phyloP scores from a whole-genome alignment of 2,113 vertebrate genomes.

The Pitta sordida region DNA sequence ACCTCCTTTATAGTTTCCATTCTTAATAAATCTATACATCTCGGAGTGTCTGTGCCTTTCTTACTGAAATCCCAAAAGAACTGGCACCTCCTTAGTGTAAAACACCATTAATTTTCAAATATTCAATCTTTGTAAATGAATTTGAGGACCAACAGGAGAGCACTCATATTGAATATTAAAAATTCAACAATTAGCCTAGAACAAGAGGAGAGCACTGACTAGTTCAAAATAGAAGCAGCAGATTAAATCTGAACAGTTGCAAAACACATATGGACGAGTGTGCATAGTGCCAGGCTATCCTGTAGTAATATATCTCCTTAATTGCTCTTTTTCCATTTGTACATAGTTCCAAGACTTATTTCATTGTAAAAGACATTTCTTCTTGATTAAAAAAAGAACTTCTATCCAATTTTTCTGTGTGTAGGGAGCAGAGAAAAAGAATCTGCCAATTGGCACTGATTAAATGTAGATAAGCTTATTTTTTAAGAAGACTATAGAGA shows the following conservation, averaged over 20 bases:
- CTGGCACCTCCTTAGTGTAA: background rate
- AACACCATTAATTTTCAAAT: background rate
- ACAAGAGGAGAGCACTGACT: background rate
- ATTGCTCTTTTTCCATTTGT: background rate
- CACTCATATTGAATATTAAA: background rate
- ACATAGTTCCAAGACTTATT: background rate
- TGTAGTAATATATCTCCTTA: background rate
- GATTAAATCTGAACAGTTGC: background rate
- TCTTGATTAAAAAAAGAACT: background rate
- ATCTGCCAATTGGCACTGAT: background rate
- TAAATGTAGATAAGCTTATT: background rate
- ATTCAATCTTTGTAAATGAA: too few species aligned
- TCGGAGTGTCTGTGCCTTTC: background rate
- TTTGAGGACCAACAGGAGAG: too few species aligned
- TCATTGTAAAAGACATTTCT: background rate
- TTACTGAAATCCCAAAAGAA: background rate
- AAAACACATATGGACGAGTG: rapidly evolving
- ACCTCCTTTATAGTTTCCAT: background rate
- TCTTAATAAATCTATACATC: background rate
- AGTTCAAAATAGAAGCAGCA: background rate
- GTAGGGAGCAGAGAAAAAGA: background rate
- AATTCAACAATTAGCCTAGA: background rate
- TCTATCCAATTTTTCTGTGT: background rate
- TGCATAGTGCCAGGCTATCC: background rate
- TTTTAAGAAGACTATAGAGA: background rate